phyloP scores from a whole-genome alignment of 1,140 invertebrate species.

The Trichogramma pretiosum region DNA sequence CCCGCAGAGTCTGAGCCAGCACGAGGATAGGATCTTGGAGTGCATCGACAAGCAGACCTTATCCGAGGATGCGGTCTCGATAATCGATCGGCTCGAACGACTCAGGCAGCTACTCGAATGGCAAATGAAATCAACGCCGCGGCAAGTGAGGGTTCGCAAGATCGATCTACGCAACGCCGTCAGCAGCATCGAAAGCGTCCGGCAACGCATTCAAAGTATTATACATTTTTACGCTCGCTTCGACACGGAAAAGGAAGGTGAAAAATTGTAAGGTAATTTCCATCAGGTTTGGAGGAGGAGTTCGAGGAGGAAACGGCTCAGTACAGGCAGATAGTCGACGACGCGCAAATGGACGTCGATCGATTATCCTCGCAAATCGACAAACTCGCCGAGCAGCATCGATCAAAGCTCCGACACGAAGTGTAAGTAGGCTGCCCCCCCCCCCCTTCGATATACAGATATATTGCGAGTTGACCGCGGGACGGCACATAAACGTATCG shows the following conservation, averaged over 20 bases:
- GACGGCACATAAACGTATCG: too few species aligned
- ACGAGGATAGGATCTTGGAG: constrained; percentile 10
- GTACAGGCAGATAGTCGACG: background rate
- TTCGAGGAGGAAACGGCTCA: background rate
- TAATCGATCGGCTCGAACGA: constrained; percentile 17
- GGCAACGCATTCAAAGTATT: constrained; percentile 15
- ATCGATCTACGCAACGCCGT: constrained; percentile 19
- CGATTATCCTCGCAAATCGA: constrained; percentile 4
- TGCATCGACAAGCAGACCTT: too few species aligned
- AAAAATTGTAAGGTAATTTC: too few species aligned
- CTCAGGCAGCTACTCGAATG: constrained; percentile 21
- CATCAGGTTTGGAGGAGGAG: background rate
- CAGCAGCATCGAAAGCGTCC: constrained; percentile 6
- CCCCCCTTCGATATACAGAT: too few species aligned
- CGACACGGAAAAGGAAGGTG: too few species aligned
- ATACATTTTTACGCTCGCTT: too few species aligned
- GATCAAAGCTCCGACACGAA: constrained; percentile 1
- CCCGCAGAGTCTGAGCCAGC: background rate
- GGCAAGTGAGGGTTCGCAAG: constrained; percentile 22
- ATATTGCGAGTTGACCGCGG: too few species aligned
- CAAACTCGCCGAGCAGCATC: background rate
- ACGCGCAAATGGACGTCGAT: background rate
- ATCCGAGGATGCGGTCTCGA: too few species aligned
- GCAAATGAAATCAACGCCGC: constrained; percentile 24
- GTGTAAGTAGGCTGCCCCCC: too few species aligned